Evolutionary conservation across 2,113 vertebrate genomes (phyloP).

Genomic region (Pterocles gutturalis): DNA sequence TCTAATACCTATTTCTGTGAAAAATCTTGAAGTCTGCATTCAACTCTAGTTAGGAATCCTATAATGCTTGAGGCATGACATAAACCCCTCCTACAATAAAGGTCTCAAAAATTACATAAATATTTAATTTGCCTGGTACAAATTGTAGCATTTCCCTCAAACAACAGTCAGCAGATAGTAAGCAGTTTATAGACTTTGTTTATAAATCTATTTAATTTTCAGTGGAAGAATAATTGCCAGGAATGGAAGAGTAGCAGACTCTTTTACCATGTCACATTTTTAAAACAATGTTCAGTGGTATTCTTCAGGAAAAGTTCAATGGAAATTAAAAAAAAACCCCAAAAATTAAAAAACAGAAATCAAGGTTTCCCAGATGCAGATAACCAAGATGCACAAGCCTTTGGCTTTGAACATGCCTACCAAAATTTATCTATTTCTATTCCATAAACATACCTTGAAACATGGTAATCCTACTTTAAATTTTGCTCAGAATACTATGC

Average conservation of each 20-base stretch:
- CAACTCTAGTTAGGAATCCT: background rate
- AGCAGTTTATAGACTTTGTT: background rate
- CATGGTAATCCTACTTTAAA: background rate
- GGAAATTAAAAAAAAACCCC: background rate
- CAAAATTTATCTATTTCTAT: background rate
- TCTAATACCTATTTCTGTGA: background rate
- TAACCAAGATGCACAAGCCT: background rate
- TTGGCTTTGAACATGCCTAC: background rate
- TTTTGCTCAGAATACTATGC: background rate
- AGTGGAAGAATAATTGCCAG: background rate
- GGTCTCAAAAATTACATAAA: background rate
- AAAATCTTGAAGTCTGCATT: background rate
- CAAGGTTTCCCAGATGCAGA: background rate
- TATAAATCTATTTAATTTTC: background rate
- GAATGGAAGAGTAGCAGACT: background rate
- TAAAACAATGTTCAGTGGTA: background rate
- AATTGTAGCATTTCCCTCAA: background rate
- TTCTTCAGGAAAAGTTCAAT: background rate
- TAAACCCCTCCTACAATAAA: background rate
- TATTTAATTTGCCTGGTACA: background rate
- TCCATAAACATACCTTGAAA: background rate
- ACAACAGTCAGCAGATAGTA: background rate
- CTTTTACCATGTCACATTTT: background rate
- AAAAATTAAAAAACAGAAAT: background rate
- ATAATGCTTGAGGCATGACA: background rate